phyloP scores from a whole-genome alignment of 35 echinoderm and acorn worm species.

The Lytechinus variegatus region DNA sequence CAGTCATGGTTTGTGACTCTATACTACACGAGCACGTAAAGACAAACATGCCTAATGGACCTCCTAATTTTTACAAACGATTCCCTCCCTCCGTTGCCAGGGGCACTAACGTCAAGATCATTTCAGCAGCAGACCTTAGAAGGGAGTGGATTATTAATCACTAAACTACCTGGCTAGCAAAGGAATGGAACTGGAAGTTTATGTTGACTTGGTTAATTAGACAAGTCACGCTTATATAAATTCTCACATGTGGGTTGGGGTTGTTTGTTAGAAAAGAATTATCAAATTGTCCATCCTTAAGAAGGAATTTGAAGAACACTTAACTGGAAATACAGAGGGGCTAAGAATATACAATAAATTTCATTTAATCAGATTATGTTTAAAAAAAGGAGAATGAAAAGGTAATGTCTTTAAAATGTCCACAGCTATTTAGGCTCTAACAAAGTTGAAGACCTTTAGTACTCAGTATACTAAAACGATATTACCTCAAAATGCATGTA shows the following conservation, averaged over 20 bases:
- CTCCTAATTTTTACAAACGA: constrained; percentile 35
- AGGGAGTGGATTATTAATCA: background rate
- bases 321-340: background rate
- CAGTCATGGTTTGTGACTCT: background rate
- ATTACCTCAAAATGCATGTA: too few species aligned
- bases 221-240: background rate
- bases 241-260: background rate
- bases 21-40: constrained; percentile 23
- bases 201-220: constrained; percentile 12
- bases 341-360: background rate
- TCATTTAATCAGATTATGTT: background rate
- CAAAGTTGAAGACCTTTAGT: too few species aligned
- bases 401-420: too few species aligned
- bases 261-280: background rate
- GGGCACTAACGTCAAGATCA: background rate
- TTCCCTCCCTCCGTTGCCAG: background rate
- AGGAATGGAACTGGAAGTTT: background rate
- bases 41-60: constrained; percentile 45
- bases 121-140: background rate
- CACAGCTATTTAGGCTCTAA: too few species aligned
- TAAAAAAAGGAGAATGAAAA: background rate
- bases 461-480: too few species aligned
- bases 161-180: background rate
- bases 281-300: background rate
- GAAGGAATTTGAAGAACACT: background rate